Conservation (phyloP, 2,797 vertebrate species). For the Danio aesculapii region DNA sequence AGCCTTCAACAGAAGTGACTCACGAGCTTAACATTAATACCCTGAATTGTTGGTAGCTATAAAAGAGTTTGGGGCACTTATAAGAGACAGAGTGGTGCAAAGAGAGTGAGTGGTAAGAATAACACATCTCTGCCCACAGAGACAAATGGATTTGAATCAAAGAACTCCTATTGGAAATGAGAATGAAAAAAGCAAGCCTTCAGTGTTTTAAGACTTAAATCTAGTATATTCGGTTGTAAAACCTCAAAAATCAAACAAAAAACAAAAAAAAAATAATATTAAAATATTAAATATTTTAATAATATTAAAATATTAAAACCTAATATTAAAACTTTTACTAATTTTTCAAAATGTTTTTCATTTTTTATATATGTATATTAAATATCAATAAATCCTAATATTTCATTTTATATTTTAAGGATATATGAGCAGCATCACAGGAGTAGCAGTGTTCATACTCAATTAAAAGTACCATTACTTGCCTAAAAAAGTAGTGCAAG, state of each 20-base stretch:
- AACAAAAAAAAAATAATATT: too few species aligned
- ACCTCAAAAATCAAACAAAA: background rate
- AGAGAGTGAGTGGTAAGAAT: constrained; percentile 3
- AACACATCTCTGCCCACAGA: constrained; percentile 27
- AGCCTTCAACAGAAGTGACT: constrained; percentile 3
- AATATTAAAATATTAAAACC: too few species aligned
- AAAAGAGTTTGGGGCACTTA: constrained; percentile 1
- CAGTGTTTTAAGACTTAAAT: background rate
- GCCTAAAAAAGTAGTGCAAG: too few species aligned
- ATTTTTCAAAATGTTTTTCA: too few species aligned
- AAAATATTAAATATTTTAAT: too few species aligned
- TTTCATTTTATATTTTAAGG: too few species aligned
- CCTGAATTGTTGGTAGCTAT: background rate
- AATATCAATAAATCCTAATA: too few species aligned
- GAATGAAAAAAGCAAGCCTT: constrained; percentile 29
- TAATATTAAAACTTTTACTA: too few species aligned
- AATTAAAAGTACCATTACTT: too few species aligned
- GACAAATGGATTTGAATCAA: constrained; percentile 39
- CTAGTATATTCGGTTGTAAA: background rate
- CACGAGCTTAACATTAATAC: background rate
- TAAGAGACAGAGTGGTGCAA: constrained; percentile 19
- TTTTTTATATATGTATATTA: too few species aligned
- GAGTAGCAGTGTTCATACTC: too few species aligned
- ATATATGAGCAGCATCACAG: too few species aligned
- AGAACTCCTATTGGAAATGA: constrained; percentile 29